A percentile compares a stretch with the other conserved stretches of the same genome.
These are phyloP conservation scores for Dryadula phaetusa DNA, from an alignment of 2,888 invertebrate species.

Conservation along the genomic window DNA sequence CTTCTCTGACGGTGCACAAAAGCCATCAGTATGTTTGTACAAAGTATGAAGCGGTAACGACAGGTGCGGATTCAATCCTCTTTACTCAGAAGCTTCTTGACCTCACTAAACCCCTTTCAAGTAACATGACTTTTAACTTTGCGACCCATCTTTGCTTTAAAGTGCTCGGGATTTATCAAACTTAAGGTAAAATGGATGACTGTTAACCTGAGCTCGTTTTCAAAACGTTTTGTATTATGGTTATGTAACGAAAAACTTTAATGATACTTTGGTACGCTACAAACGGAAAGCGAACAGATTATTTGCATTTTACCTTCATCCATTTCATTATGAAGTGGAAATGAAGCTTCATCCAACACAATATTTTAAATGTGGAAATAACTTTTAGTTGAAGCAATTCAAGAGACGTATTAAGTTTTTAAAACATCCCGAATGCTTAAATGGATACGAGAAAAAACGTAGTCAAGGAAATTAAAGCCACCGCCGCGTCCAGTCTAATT, in stretches of 20 bases:
- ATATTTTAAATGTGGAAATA: slow-evolving; percentile 24
- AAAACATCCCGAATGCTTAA: not conserved
- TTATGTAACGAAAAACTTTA: slow-evolving; percentile 34
- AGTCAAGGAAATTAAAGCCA: slow-evolving; percentile 22
- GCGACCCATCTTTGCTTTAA: slow-evolving; percentile 81
- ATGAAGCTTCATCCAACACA: slow-evolving; percentile 54
- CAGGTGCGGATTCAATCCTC: slow-evolving; percentile 78
- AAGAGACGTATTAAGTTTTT: slow-evolving; percentile 14
- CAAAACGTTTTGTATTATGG: slow-evolving; percentile 33
- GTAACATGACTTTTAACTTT: slow-evolving; percentile 84
- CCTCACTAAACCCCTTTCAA: slow-evolving; percentile 80
- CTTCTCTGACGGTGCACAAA: slow-evolving; percentile 32
- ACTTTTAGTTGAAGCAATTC: slow-evolving; percentile 8
- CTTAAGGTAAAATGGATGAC: slow-evolving; percentile 53
- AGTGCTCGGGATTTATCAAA: slow-evolving; percentile 72
- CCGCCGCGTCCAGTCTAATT: slow-evolving; percentile 60
- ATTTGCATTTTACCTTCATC: slow-evolving; percentile 31
- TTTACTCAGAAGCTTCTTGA: slow-evolving; percentile 74
- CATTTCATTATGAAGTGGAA: slow-evolving; percentile 70
- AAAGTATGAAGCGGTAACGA: slow-evolving; percentile 58
- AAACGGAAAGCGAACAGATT: slow-evolving; percentile 29
- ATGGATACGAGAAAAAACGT: slow-evolving; percentile 5
- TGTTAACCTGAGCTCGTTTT: slow-evolving; percentile 37
- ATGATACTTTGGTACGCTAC: slow-evolving; percentile 21
- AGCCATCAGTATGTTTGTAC: slow-evolving; percentile 40